phyloP scores from a whole-genome alignment of 2,797 vertebrate genomes.

The Sebastes paucispinis region DNA sequence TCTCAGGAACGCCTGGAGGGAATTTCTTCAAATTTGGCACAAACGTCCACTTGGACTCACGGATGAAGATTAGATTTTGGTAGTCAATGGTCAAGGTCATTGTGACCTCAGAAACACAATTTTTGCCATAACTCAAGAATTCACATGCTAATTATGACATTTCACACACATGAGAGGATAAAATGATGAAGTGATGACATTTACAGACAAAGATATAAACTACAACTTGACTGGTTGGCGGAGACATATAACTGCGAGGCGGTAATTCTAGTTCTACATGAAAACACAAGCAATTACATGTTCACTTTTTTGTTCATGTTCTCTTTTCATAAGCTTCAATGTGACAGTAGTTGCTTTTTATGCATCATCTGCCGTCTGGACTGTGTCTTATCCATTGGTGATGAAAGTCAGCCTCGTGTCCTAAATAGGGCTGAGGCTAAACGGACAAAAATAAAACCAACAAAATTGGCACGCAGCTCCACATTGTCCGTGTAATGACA shows the following conservation, averaged over 20 bases:
- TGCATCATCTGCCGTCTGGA: neutral
- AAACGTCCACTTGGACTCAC: neutral
- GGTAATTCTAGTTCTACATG: neutral
- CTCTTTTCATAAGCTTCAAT: neutral
- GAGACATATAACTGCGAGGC: neutral
- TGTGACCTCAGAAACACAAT: neutral
- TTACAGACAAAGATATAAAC: neutral
- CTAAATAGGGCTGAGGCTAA: slow-evolving; percentile 12
- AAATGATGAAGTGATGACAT: neutral
- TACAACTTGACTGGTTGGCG: neutral
- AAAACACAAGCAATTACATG: neutral
- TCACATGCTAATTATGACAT: neutral
- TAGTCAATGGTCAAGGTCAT: too few relatives aligned
- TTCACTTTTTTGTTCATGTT: neutral
- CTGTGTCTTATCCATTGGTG: neutral
- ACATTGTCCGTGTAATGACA: slow-evolving; percentile 46
- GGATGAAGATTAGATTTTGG: too few relatives aligned
- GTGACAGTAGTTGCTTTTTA: neutral
- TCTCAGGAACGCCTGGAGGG: too few relatives aligned
- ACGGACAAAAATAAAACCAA: neutral
- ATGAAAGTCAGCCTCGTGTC: slow-evolving; percentile 22
- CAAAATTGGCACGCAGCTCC: slow-evolving; percentile 5
- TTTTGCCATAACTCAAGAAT: neutral
- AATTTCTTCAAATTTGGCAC: too few relatives aligned
- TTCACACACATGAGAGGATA: neutral